phyloP scores from a whole-genome alignment of 92 coral and sea anemone species.

The Nematostella vectensis region DNA sequence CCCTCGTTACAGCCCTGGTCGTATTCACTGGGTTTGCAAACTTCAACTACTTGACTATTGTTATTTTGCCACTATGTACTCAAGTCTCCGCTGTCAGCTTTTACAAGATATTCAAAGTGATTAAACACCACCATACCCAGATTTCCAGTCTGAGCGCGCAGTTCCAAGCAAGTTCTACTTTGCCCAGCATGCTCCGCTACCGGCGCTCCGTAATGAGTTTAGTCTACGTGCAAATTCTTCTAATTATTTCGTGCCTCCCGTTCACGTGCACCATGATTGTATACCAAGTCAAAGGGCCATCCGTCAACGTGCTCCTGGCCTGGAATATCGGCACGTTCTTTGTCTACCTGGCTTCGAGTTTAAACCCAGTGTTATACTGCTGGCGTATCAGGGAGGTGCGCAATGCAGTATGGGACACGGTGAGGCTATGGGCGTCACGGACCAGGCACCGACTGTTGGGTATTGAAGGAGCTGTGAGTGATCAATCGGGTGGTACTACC shows the following conservation, averaged over 20 bases:
- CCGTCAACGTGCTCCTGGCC: neutral
- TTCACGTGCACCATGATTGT: neutral
- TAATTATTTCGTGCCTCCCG: neutral
- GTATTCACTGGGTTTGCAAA: neutral
- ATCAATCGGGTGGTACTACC: neutral
- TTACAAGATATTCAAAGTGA: neutral
- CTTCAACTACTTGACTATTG: neutral
- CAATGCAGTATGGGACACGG: neutral
- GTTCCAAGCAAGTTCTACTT: neutral
- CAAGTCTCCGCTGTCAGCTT: neutral
- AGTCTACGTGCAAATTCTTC: neutral
- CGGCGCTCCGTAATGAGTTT: neutral
- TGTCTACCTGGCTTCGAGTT: neutral
- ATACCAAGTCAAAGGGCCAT: neutral
- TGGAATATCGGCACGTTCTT: neutral
- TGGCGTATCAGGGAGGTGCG: slow-evolving; percentile 6
- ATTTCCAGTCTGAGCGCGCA: neutral
- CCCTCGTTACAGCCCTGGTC: neutral
- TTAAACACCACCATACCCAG: neutral
- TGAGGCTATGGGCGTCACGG: neutral
- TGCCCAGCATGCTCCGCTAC: slow-evolving; percentile 1
- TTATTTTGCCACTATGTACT: neutral
- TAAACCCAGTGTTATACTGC: slow-evolving; percentile 7
- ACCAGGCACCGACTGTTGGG: neutral
- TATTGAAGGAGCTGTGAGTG: neutral